phyloP scores from a whole-genome alignment of 2,113 vertebrate species.

The Conger conger region DNA sequence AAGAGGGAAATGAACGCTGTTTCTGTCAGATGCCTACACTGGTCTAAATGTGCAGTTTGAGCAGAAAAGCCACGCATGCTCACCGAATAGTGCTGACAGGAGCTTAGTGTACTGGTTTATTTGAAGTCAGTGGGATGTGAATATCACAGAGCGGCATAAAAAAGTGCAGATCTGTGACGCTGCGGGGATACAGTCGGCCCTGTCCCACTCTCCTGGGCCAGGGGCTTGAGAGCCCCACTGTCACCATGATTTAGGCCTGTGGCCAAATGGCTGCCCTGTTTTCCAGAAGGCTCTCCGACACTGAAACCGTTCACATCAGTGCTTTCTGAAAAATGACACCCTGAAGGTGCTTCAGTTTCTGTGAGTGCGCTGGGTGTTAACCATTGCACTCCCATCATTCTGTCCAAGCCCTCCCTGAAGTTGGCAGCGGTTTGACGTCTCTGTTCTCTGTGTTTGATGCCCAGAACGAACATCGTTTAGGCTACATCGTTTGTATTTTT shows the following conservation, averaged over 20 bases:
- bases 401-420: neutral
- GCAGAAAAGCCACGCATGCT: neutral
- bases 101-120: slow-evolving; percentile 11
- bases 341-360: neutral
- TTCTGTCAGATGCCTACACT: neutral
- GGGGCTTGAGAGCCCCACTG: neutral
- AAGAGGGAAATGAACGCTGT: neutral
- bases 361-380: neutral
- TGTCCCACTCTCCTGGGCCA: neutral
- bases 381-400: neutral
- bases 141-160: slow-evolving; percentile 13
- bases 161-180: neutral
- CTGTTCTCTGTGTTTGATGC: neutral
- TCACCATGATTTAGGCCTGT: neutral
- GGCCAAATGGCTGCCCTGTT: neutral
- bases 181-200: neutral
- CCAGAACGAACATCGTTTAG: neutral
- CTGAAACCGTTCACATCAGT: neutral
- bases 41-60: slow-evolving; percentile 18
- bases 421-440: neutral
- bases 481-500: neutral
- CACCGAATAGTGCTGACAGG: slow-evolving; percentile 7
- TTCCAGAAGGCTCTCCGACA: neutral
- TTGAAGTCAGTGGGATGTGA: slow-evolving; percentile 11
- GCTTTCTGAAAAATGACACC: neutral